Evolutionary conservation across 2,888 invertebrate genomes (phyloP), one percentile per base, ranked within the genome.

Genomic region (Acronicta aceris): DNA sequence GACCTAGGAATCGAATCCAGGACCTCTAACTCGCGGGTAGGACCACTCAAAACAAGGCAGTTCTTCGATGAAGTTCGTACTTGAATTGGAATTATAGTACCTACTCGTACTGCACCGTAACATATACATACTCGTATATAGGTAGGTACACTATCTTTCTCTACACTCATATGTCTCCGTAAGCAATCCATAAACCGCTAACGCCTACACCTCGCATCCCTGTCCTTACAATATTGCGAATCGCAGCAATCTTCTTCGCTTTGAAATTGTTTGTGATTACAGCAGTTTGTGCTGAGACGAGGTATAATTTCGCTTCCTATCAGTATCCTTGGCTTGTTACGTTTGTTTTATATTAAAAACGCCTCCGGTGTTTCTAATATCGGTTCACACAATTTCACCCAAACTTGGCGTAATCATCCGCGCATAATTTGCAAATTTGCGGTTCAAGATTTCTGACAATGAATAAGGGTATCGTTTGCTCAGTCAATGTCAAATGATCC

Each of bases 251-350:
- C 85, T 87, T 81, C 83, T 82, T 83, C 82, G 81, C 85, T 86
- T 82, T 84, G 83, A 87, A 88, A 89, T 89, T 89, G 90, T 90
- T 89, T 89, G 86, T 88, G 88, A 89, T 90, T 89, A 88, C 88
- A 84, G 78, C 87, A 83, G 86, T 88, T 85, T 82, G 83, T 78
- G 83, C 81, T 65, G 81, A 78, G 79, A 77, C 81, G 83, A 86
- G 87, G 84, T 88, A 84, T 89, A 87, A 89, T 89, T 86, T 83
- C 49, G 79, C 83, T 82, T 76, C 77, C 82, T 86, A 89, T 86
- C 83, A 82, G 81, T 76, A 76, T 71, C 65, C 70, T 72, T 68
- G 80, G 65, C 69, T 65, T 71, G 65, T 61, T 70, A 64, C 75
- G 76, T 82, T 80, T 80, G 81, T 80, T 82, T 81, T 81, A 80